phyloP scores from a whole-genome alignment of 2,888 invertebrate species.

The Corbicula japonica region DNA sequence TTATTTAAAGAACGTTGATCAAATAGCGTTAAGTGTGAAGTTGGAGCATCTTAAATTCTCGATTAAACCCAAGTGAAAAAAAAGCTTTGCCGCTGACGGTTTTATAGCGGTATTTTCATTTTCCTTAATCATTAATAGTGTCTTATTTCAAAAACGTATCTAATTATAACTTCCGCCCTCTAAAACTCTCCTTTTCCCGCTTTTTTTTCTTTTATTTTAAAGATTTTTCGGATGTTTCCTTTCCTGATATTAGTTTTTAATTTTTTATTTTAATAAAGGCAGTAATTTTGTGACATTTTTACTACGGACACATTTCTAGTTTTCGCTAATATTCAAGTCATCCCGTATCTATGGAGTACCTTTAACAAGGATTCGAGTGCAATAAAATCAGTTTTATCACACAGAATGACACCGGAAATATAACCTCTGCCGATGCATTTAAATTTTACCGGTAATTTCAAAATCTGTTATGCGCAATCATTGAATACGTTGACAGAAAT shows the following conservation, averaged over 20 bases:
- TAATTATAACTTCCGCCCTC: background rate
- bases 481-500: conserved; percentile 9
- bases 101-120: no score
- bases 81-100: no score
- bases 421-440: conserved; percentile 38
- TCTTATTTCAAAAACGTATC: no score
- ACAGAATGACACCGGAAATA: conserved; percentile 30
- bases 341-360: conserved; percentile 1
- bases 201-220: background rate
- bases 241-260: background rate
- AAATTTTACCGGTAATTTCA: conserved; percentile 66
- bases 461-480: conserved; percentile 41
- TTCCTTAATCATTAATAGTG: no score
- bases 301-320: no score
- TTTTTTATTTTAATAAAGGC: background rate
- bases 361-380: conserved; percentile 27
- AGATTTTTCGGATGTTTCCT: background rate
- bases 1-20: no score
- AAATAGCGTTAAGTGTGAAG: no score
- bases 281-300: background rate
- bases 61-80: no score
- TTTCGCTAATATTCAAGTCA: no score
- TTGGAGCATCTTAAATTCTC: no score
- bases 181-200: background rate
- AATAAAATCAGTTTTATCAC: conserved; percentile 35